Percentiles rank a stretch among this genome's conserved stretches.
These are phyloP conservation scores for Chlorospingus flavigularis DNA, from an alignment of 2,797 vertebrate species.

Conservation along the genomic window DNA sequence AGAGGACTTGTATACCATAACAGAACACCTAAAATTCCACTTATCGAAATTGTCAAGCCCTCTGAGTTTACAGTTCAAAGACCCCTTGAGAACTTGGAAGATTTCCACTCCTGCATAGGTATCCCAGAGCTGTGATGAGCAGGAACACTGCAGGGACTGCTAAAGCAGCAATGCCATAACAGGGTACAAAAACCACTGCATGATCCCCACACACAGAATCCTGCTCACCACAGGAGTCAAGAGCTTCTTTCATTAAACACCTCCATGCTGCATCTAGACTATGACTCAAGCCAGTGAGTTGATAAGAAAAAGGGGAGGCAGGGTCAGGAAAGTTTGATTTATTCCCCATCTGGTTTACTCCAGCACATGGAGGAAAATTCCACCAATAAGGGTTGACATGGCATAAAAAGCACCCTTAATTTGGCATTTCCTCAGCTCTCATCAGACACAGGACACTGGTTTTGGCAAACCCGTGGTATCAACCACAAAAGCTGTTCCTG, in stretches of 20 bases:
- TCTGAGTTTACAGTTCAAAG: too few relatives aligned
- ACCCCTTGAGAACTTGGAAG: too few relatives aligned
- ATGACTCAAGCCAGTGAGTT: neutral
- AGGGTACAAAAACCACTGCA: too few relatives aligned
- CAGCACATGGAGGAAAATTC: neutral
- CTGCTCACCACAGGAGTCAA: neutral
- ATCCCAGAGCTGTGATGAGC: too few relatives aligned
- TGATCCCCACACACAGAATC: too few relatives aligned
- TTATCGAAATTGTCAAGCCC: too few relatives aligned
- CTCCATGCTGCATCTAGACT: neutral
- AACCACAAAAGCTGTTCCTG: neutral
- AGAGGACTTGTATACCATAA: neutral
- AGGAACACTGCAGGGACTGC: too few relatives aligned
- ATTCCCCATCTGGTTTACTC: neutral
- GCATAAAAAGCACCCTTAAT: neutral
- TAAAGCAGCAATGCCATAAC: too few relatives aligned
- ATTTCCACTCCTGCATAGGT: too few relatives aligned
- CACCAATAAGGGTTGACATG: neutral
- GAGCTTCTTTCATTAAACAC: neutral
- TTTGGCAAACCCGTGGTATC: neutral
- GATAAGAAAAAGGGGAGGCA: neutral
- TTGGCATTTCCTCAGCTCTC: neutral
- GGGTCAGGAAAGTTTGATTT: neutral
- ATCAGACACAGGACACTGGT: neutral
- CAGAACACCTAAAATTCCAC: neutral